These are phyloP conservation scores for Meiosimyza decipiens DNA, from an alignment of 2,888 invertebrate genomes.

Conservation along the genomic window DNA sequence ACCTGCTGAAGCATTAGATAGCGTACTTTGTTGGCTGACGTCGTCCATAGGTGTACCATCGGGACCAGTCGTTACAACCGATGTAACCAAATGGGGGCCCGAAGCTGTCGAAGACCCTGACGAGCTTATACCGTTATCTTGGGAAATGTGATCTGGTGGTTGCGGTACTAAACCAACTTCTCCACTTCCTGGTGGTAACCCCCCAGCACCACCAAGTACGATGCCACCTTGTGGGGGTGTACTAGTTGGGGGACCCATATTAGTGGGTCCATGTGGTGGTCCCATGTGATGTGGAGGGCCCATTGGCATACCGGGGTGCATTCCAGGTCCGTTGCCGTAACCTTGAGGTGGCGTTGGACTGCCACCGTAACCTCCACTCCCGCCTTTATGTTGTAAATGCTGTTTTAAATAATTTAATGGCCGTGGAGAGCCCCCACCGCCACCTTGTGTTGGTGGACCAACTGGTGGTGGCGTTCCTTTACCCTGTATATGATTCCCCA, in stretches of 20 bases:
- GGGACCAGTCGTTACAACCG: constrained; percentile 89
- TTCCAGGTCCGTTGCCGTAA: constrained; percentile 68
- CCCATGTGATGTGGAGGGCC: constrained; percentile 71
- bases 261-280: constrained; percentile 74
- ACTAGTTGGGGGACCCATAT: constrained; percentile 73
- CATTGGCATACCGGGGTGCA: constrained; percentile 70
- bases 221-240: constrained; percentile 65
- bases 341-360: constrained; percentile 69
- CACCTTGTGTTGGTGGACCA: constrained; percentile 58
- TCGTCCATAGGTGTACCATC: constrained; percentile 91
- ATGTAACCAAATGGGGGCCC: constrained; percentile 79
- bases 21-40: constrained; percentile 91
- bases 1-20: constrained; percentile 94
- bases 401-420: constrained; percentile 77
- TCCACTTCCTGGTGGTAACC: constrained; percentile 33
- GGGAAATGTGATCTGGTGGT: constrained; percentile 69
- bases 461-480: constrained; percentile 66
- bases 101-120: constrained; percentile 63
- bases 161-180: constrained; percentile 55
- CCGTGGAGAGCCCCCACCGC: constrained; percentile 68
- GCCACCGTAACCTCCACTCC: constrained; percentile 69
- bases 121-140: constrained; percentile 72
- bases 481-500: constrained; percentile 66
- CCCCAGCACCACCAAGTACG: constrained; percentile 29
- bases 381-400: constrained; percentile 77